phyloP scores from a whole-genome alignment of 2,797 vertebrate genomes.

The Odontamblyopus lacepedii region DNA sequence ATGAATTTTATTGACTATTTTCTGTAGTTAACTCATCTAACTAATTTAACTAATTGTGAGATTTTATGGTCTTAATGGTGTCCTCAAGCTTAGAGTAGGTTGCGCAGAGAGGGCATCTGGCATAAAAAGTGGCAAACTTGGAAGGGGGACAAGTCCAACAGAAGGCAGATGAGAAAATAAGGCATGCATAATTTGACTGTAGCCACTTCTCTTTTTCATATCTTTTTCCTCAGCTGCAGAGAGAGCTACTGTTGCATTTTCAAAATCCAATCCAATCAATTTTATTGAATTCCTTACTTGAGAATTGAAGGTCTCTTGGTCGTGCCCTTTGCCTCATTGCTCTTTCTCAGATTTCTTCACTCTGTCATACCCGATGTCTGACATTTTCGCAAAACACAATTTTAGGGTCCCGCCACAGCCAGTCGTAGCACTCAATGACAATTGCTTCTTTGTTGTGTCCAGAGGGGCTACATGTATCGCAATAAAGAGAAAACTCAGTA shows the following conservation, averaged over 20 bases:
- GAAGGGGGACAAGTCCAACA: neutral
- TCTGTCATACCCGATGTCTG: conserved; percentile 22
- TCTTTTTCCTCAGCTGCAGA: neutral
- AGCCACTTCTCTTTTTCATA: neutral
- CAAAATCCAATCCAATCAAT: conserved; percentile 1
- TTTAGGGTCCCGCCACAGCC: conserved; percentile 3
- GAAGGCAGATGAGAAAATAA: neutral
- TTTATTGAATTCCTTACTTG: conserved; percentile 7
- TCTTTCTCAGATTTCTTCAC: conserved; percentile 32
- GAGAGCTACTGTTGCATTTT: neutral
- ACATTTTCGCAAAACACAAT: conserved; percentile 36
- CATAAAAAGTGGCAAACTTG: neutral
- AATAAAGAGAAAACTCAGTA: conserved; percentile 18
- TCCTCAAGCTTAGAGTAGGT: neutral
- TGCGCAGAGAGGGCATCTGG: neutral
- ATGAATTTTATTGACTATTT: neutral
- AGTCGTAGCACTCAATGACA: conserved; percentile 26
- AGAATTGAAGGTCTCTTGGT: conserved; percentile 4
- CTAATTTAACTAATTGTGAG: no score
- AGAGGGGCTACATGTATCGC: conserved; percentile 10
- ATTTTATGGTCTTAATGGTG: no score
- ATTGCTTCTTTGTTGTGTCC: conserved; percentile 16
- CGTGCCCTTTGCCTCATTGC: conserved; percentile 16
- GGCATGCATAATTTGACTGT: neutral
- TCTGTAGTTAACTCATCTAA: neutral